Conservation (phyloP, 2,113 vertebrate genomes). For the Machaerirhynchus nigripectus region DNA sequence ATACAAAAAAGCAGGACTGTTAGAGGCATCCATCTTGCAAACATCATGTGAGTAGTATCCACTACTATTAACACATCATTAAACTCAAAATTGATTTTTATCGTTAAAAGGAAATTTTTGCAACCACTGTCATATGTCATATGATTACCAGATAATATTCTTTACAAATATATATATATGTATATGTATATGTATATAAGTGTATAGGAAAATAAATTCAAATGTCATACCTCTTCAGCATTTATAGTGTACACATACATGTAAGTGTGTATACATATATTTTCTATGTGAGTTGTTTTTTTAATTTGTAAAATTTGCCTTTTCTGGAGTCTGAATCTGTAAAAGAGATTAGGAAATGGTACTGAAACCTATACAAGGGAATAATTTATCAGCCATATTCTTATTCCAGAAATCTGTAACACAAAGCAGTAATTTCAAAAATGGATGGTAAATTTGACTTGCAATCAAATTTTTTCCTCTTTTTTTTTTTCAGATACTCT, state of each 20-base stretch:
- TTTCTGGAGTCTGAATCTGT: not conserved
- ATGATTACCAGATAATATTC: not conserved
- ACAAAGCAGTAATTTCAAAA: not conserved
- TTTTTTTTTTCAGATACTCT: not conserved
- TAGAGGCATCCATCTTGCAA: not conserved
- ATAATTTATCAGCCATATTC: not conserved
- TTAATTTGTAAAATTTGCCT: not conserved
- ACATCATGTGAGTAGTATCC: not conserved
- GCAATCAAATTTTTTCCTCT: no score
- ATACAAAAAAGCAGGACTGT: not conserved
- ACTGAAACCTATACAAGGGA: not conserved
- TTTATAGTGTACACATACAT: not conserved
- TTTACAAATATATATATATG: no score
- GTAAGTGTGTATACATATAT: accelerated
- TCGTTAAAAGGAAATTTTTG: not conserved
- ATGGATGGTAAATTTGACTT: not conserved
- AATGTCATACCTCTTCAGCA: not conserved
- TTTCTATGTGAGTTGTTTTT: not conserved
- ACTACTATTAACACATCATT: not conserved
- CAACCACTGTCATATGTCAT: not conserved
- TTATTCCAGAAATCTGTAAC: not conserved
- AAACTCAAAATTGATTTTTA: not conserved
- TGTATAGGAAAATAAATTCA: not conserved
- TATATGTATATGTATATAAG: no score
- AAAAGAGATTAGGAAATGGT: not conserved